phyloP scores from a whole-genome alignment of 2,797 vertebrate genomes.

The Galagoides demidoff region DNA sequence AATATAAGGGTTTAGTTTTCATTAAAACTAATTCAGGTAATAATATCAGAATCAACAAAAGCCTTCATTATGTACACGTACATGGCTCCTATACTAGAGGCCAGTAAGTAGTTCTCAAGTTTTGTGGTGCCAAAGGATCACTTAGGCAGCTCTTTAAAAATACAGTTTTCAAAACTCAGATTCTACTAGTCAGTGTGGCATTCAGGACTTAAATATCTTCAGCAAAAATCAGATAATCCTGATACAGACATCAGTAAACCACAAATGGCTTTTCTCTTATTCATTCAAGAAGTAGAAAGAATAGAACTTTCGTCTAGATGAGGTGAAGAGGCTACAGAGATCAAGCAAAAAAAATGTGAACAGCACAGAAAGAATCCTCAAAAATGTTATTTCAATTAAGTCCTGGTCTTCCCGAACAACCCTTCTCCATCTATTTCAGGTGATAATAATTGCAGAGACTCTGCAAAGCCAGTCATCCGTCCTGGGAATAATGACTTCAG shows the following conservation, averaged over 20 bases:
- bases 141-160: neutral
- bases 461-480: neutral
- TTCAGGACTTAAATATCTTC: neutral
- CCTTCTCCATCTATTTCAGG: neutral
- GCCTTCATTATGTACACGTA: neutral
- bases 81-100: neutral
- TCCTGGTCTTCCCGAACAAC: neutral
- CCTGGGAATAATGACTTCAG: constrained; percentile 13
- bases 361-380: neutral
- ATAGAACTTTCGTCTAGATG: neutral
- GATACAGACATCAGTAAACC: neutral
- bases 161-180: neutral
- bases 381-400: neutral
- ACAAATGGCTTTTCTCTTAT: neutral
- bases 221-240: neutral
- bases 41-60: constrained; percentile 19
- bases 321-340: neutral
- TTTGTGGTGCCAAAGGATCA: neutral
- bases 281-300: neutral
- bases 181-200: neutral
- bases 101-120: neutral
- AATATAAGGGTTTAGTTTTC: neutral
- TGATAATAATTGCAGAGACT: neutral
- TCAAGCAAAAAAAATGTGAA: neutral
- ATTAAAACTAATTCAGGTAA: constrained; percentile 49